Conservation (phyloP, 2,797 vertebrate species). For the Phrynocephalus forsythii region DNA sequence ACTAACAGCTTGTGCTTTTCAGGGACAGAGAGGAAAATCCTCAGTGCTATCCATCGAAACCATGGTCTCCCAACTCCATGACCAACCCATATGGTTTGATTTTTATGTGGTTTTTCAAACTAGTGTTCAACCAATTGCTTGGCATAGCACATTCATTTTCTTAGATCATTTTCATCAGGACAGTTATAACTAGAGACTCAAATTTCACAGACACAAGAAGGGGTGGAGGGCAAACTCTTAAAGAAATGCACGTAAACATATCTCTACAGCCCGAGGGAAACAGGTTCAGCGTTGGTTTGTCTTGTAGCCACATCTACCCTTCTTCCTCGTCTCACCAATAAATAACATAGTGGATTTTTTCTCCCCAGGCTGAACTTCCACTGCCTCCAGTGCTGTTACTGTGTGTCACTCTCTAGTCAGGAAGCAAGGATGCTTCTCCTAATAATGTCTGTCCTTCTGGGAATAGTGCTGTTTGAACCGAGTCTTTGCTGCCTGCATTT, state of each 20-base stretch:
- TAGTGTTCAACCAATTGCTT: constrained; percentile 62
- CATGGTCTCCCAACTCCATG: constrained; percentile 40
- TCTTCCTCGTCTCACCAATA: constrained; percentile 39
- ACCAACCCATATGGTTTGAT: constrained; percentile 22
- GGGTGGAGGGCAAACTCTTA: constrained; percentile 21
- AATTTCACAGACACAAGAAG: constrained; percentile 47
- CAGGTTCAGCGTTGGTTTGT: constrained; percentile 38
- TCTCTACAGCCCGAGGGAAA: constrained; percentile 70
- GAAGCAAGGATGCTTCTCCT: constrained; percentile 93
- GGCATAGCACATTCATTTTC: constrained; percentile 52
- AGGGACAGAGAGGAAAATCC: constrained; percentile 57
- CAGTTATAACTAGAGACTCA: constrained; percentile 62
- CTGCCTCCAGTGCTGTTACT: constrained; percentile 10
- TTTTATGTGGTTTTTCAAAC: constrained; percentile 27
- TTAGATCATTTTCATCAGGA: constrained; percentile 57
- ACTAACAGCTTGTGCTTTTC: constrained; percentile 81
- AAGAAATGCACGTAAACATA: constrained; percentile 76
- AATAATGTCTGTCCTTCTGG: constrained; percentile 89
- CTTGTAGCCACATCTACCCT: constrained; percentile 36
- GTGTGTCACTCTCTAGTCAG: constrained; percentile 73
- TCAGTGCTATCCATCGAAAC: constrained; percentile 60
- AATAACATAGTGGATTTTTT: constrained; percentile 44
- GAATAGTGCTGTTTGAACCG: constrained; percentile 81
- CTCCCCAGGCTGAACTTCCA: constrained; percentile 47
- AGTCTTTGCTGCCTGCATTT: constrained; percentile 86